Base-by-base conservation (phyloP, 2,113 vertebrate species). In the Lagopus muta region DNA sequence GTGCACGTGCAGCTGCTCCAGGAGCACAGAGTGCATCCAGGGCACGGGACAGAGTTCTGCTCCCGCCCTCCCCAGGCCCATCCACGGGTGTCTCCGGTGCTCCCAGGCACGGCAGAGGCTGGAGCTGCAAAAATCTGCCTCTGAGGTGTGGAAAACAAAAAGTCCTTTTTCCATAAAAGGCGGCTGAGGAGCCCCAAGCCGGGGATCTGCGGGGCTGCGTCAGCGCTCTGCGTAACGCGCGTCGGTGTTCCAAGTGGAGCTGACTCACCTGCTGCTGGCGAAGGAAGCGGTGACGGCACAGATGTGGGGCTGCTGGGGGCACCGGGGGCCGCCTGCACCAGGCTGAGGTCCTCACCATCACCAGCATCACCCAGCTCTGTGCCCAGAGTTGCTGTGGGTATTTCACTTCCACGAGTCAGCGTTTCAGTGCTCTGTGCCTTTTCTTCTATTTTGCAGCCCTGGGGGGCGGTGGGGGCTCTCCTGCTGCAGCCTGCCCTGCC, bases 251-350 rank as follows among this genome's bases (percentile, higher is more conserved):
- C 76, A 62, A 25, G 58, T 13, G 48, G 30, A 34, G 45, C 72
- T 97, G 97, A 96, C 61, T 96, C 96, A 97, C 92, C 96, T 79
- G 79, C 77, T 6, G 5, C 18, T 62, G 75, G 82, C 36, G 34
- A 20, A 4, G 4, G 79, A 7, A 69, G 83, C 21, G 1, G 4
- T 2, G 75, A 55, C 52, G 25, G 52, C 52, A 28, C 52, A 28
- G 50, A 54, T 30, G 52, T 54, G 52, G 52, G 52, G 52, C 52
- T 54, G 52, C 52, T 30, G 54, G 54, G 28, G 30, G 54, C 54
- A 18, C 54, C 14, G 27, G 27, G 54, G 54, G 54, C 54, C 32
- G 30, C 55, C 55, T 30, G 52, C 52, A 17, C 52, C 27, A 16
- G 8, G 32, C 10, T 58, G 55, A 10, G 10, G 18, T 58, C 55